phyloP scores from a whole-genome alignment of 2,113 vertebrate species.

The Pseudopodoces humilis region DNA sequence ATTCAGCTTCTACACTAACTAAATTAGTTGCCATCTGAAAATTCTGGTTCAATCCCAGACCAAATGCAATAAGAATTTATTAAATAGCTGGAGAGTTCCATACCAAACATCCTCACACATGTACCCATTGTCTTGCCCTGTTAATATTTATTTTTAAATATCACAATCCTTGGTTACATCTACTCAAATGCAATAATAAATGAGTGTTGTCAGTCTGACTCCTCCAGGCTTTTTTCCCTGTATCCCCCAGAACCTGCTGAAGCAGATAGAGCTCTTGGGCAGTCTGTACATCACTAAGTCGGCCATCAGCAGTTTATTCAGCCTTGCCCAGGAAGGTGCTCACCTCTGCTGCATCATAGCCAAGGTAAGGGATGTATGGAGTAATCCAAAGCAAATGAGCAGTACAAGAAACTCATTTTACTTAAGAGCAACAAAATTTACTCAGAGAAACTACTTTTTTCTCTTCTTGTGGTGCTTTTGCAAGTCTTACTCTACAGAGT shows the following conservation, averaged over 20 bases:
- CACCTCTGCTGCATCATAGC: constrained; percentile 95
- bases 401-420: background rate
- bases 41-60: background rate
- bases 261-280: constrained; percentile 87
- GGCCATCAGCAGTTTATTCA: constrained; percentile 86
- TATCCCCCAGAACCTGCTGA: constrained; percentile 83
- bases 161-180: background rate
- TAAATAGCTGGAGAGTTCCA: background rate
- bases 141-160: background rate
- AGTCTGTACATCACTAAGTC: constrained; percentile 79
- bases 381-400: background rate
- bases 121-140: background rate
- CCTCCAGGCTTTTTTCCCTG: background rate
- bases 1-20: background rate
- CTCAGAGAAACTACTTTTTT: background rate
- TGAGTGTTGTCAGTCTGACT: background rate
- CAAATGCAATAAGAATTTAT: background rate
- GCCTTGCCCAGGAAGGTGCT: constrained; percentile 90
- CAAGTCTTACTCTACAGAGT: background rate
- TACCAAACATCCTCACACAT: rapidly evolving
- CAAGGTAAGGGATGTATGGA: constrained; percentile 75
- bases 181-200: background rate
- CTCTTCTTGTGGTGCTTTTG: background rate
- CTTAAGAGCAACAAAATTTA: background rate
- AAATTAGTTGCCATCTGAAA: background rate